These are phyloP conservation scores for Pollachius pollachius DNA, from an alignment of 2,113 vertebrate genomes.

Conservation along the genomic window DNA sequence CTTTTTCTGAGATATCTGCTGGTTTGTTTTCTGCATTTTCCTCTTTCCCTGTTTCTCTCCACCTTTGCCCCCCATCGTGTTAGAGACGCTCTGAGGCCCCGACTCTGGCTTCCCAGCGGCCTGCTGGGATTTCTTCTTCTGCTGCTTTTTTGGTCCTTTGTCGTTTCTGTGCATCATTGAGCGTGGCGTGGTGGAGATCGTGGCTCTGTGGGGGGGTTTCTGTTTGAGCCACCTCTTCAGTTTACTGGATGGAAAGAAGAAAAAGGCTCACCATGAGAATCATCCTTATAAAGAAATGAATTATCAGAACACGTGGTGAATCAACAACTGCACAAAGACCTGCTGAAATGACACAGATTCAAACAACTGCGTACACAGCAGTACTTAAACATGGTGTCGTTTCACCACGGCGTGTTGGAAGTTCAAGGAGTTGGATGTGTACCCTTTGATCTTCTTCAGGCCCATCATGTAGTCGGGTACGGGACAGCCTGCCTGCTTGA, in stretches of 20 bases:
- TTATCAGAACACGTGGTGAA: background rate
- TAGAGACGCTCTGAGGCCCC: background rate
- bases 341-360: too few species aligned
- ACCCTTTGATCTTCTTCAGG: constrained; percentile 89
- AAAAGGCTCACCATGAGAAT: background rate
- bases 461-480: constrained; percentile 93
- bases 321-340: background rate
- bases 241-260: constrained; percentile 75
- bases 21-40: constrained; percentile 18
- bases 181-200: constrained; percentile 86
- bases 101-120: constrained; percentile 13
- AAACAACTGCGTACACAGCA: too few species aligned
- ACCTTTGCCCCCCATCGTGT: background rate
- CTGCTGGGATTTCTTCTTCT: constrained; percentile 58
- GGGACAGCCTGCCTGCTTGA: constrained; percentile 92
- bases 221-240: constrained; percentile 86
- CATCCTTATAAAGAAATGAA: background rate
- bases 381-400: too few species aligned
- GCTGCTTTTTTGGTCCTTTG: constrained; percentile 28
- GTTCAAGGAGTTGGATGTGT: background rate
- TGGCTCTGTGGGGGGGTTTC: constrained; percentile 84
- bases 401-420: background rate
- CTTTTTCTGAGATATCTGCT: background rate
- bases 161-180: constrained; percentile 76
- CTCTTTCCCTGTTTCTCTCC: constrained; percentile 13